A percentile compares a stretch with the other conserved stretches of the same genome.
Evolutionary conservation across 2,888 invertebrate genomes (phyloP).

Genomic region (Scaptomyza parva): DNA sequence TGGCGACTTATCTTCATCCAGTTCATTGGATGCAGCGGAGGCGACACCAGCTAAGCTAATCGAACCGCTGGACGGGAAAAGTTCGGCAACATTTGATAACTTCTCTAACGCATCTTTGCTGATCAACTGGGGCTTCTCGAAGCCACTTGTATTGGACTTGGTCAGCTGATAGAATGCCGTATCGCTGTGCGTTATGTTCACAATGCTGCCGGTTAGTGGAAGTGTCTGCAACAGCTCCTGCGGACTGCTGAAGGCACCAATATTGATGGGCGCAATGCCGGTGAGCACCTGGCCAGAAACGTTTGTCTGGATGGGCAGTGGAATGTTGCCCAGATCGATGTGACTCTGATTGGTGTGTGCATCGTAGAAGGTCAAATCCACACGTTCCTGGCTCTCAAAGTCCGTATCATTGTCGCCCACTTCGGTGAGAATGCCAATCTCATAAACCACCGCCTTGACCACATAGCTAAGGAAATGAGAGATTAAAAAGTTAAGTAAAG

Average conservation of each 20-base stretch:
- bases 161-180: conserved; percentile 83
- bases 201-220: conserved; percentile 84
- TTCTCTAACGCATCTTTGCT: conserved; percentile 66
- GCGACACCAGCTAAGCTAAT: conserved; percentile 29
- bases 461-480: conserved; percentile 84
- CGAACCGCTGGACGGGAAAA: conserved; percentile 61
- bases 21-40: conserved; percentile 52
- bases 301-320: conserved; percentile 86
- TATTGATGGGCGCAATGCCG: conserved; percentile 85
- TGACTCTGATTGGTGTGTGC: conserved; percentile 85
- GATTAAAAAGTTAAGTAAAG: not conserved
- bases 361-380: conserved; percentile 86
- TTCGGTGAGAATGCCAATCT: conserved; percentile 87
- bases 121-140: conserved; percentile 76
- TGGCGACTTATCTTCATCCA: conserved; percentile 34
- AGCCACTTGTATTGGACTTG: conserved; percentile 75
- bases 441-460: conserved; percentile 87
- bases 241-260: conserved; percentile 84
- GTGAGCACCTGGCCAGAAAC: conserved; percentile 86
- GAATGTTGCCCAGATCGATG: conserved; percentile 86
- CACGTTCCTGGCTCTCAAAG: conserved; percentile 85
- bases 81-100: conserved; percentile 73
- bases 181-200: conserved; percentile 84
- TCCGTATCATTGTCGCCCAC: conserved; percentile 85
- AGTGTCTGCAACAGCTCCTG: conserved; percentile 82